A percentile compares a stretch with the other conserved stretches of the same genome.
phyloP scores from a whole-genome alignment of 2,797 vertebrate genomes.

The Zenarchopterus dispar region DNA sequence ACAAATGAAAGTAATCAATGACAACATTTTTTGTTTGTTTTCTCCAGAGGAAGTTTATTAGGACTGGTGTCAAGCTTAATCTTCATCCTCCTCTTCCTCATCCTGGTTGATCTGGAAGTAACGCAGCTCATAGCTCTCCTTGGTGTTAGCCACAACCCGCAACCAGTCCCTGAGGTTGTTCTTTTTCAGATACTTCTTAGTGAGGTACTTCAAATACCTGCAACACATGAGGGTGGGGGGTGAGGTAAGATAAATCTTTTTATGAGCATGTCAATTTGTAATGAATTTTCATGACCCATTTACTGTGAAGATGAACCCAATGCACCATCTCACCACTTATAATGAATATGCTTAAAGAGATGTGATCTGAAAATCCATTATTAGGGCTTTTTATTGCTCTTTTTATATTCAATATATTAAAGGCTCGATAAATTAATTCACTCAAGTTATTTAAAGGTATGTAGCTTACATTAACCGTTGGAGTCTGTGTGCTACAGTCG shows the following conservation, averaged over 20 bases:
- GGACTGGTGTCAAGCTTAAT: constrained; percentile 84
- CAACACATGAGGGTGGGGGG: neutral
- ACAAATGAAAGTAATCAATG: neutral
- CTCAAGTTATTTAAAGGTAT: neutral
- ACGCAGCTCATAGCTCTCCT: constrained; percentile 95
- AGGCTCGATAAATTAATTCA: too few species aligned
- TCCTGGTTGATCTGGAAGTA: constrained; percentile 99
- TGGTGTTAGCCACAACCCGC: constrained; percentile 94
- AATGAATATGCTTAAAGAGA: too few species aligned
- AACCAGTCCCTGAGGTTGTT: constrained; percentile 96
- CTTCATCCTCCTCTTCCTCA: constrained; percentile 93
- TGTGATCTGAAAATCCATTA: too few species aligned
- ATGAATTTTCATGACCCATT: too few species aligned
- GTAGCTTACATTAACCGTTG: neutral
- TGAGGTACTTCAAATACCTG: constrained; percentile 96
- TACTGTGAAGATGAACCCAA: too few species aligned
- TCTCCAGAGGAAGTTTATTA: constrained; percentile 86
- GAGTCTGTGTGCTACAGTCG: constrained; percentile 17
- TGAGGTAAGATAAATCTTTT: neutral
- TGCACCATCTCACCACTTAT: too few species aligned
- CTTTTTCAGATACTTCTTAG: constrained; percentile 98
- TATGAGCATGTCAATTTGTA: neutral
- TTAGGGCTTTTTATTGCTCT: neutral
- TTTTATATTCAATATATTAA: neutral
- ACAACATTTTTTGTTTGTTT: constrained; percentile 13